Evolutionary conservation across 2,888 invertebrate species (phyloP).

Genomic region (Aphodius granarius): DNA sequence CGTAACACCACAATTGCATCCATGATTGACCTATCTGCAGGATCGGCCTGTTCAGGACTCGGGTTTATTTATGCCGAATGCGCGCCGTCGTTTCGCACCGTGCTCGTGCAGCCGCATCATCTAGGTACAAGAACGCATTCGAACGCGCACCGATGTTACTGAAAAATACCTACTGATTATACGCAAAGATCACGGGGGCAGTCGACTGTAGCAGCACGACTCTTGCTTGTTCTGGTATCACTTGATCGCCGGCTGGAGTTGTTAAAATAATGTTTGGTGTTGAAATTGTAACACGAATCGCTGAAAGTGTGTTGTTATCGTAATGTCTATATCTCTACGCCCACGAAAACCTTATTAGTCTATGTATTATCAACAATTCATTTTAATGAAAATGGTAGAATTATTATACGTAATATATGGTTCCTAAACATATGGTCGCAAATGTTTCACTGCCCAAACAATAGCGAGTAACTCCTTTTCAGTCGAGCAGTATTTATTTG

Average conservation of each 20-base stretch:
- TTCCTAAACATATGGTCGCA: too few species aligned
- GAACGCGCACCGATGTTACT: neutral
- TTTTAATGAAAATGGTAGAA: too few species aligned
- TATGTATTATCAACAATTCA: too few species aligned
- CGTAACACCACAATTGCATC: constrained; percentile 26
- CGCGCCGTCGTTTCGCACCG: neutral
- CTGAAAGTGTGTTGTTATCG: neutral
- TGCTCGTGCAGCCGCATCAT: constrained; percentile 1
- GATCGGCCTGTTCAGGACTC: constrained; percentile 15
- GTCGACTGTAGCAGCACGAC: neutral
- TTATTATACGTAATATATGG: too few species aligned
- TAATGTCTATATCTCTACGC: neutral
- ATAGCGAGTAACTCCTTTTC: too few species aligned
- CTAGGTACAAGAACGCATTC: neutral
- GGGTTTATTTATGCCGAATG: constrained; percentile 4
- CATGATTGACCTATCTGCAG: constrained; percentile 25
- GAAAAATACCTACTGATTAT: neutral
- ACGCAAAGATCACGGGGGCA: neutral
- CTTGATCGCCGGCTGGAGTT: neutral
- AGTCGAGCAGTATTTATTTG: too few species aligned
- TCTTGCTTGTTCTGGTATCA: neutral
- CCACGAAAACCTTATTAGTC: too few species aligned
- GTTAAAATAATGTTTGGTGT: neutral
- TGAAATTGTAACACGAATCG: neutral
- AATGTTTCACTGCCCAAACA: too few species aligned